A percentile compares a stretch with the other conserved stretches of the same genome.
Evolutionary conservation across 53 echinoderm and acorn worm genomes (phyloP).

Genomic region (Mesocentrotus franciscanus): DNA sequence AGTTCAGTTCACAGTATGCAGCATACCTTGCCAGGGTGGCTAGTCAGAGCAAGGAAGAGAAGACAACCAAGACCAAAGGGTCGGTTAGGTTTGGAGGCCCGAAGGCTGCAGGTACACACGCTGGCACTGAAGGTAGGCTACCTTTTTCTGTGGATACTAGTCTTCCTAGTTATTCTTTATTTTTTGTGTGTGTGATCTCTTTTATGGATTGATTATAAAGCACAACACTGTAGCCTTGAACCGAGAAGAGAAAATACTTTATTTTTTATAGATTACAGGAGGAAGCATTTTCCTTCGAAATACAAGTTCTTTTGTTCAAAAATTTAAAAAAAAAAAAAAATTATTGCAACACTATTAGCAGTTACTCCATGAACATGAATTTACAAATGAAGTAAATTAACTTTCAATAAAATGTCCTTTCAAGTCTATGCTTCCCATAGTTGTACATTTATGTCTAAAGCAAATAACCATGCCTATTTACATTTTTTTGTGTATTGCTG

Average conservation of each 20-base stretch:
- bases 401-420: not conserved
- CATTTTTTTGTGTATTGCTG: not conserved
- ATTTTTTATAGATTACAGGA: not conserved
- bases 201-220: too few relatives aligned
- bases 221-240: too few relatives aligned
- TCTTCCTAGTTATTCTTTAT: too few relatives aligned
- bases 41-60: slow-evolving; percentile 67
- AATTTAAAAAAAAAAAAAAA: too few relatives aligned
- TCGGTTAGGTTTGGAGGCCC: slow-evolving; percentile 20
- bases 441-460: not conserved
- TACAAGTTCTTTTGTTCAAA: too few relatives aligned
- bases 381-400: too few relatives aligned
- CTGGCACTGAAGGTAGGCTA: not conserved
- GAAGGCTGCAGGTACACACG: not conserved
- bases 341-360: too few relatives aligned
- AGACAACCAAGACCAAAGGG: slow-evolving; percentile 9
- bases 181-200: too few relatives aligned
- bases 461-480: too few relatives aligned
- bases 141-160: not conserved
- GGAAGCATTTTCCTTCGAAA: not conserved
- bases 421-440: not conserved
- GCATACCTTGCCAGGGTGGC: slow-evolving; percentile 87
- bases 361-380: too few relatives aligned
- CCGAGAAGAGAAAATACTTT: too few relatives aligned
- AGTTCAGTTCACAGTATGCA: slow-evolving; percentile 86